Evolutionary conservation across 1,140 invertebrate genomes (phyloP).

Genomic region (Trachelipus rathkii): DNA sequence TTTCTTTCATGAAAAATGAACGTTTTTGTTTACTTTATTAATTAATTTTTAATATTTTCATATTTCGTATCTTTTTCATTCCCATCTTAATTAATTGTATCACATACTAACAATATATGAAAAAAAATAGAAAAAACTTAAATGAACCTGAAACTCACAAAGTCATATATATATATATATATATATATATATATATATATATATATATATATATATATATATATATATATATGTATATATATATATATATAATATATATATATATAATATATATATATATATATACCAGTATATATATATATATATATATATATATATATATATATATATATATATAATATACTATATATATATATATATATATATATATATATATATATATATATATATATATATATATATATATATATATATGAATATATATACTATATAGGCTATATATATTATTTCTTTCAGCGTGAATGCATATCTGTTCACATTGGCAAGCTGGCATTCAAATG

Average conservation of each 20-base stretch:
- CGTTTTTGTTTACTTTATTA: too few relatives aligned
- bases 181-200: constrained; percentile 7
- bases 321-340: constrained; percentile 6
- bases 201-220: not conserved
- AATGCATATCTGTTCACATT: constrained; percentile 64
- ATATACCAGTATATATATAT: not conserved
- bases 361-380: constrained; percentile 18
- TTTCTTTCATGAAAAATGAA: too few relatives aligned
- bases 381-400: constrained; percentile 26
- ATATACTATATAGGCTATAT: not conserved
- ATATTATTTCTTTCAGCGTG: constrained; percentile 49
- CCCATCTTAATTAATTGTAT: too few relatives aligned
- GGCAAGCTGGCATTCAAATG: constrained; percentile 68
- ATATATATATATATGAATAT: constrained; percentile 26
- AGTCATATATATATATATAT: not conserved
- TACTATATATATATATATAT: not conserved
- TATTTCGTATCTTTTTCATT: too few relatives aligned
- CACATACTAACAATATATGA: too few relatives aligned
- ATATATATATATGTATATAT: not conserved
- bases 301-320: constrained; percentile 12
- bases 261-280: not conserved
- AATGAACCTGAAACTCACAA: too few relatives aligned
- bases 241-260: not conserved
- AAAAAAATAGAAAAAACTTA: too few relatives aligned
- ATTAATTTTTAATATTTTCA: too few relatives aligned